Base-by-base conservation (phyloP, 2,888 invertebrate genomes). In the Morpho deidamia region DNA sequence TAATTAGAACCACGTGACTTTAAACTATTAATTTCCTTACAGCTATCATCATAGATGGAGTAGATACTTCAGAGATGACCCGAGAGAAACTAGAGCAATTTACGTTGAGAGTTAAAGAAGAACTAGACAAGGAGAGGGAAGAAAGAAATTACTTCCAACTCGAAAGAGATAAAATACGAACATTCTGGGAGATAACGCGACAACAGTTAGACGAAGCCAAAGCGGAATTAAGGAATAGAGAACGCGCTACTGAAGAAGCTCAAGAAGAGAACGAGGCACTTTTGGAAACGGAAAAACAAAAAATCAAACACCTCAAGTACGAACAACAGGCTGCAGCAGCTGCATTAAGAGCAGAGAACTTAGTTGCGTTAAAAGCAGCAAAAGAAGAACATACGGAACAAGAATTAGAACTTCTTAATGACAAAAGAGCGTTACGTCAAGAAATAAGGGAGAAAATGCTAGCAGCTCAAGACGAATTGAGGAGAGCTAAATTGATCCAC, bases 141-240 rank as follows among this genome's bases (percentile, higher is more conserved):
- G 98, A 99, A 80, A 89, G 99, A 51, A 98, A 98, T 81, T 98
- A 95, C 78, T 98, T 97, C 71, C 98, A 98, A 83, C 81, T 98
- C 68, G 99, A 99, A 86, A 91, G 98, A 65, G 98, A 98, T 78
- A 98, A 98, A 84, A 91, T 98, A 11, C 92, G 97, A 64, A 96
- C 96, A 4, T 98, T 97, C 77, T 99, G 98, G 98, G 98, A 98
- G 82, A 97, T 98, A 51, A 96, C 97, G 0, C 92, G 96, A 63
- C 94, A 95, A 67, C 96, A 98, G 74, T 83, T 98, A 41, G 96
- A 97, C 71, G 96, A 97, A 85, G 93, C 93, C 9, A 93, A 94
- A 72, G 94, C 96, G 7, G 91, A 92, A 68, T 74, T 94, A 10
- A 87, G 94, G 88, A 88, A 91, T 12, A 86, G 82, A 62, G 91